These are phyloP conservation scores for Tetramorium alpestre DNA, from an alignment of 1,140 invertebrate species.

Conservation along the genomic window DNA sequence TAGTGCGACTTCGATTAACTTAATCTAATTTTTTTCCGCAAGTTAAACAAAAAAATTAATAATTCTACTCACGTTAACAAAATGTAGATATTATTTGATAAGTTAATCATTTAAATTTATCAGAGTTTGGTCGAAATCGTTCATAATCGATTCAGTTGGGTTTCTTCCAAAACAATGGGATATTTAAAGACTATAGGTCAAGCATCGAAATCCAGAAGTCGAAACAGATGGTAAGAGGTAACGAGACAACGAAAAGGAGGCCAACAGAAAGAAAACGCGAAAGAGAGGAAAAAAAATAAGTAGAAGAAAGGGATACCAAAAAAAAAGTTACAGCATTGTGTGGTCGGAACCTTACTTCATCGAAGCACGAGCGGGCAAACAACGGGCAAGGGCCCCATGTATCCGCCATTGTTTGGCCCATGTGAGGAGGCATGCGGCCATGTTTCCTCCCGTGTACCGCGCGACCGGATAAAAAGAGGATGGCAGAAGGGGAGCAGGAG, in stretches of 20 bases:
- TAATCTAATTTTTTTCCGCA: not conserved
- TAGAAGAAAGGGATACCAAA: not conserved
- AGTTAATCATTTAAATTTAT: not conserved
- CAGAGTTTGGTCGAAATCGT: not conserved
- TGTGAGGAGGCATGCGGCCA: conserved; percentile 83
- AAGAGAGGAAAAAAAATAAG: conserved; percentile 32
- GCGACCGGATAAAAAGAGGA: conserved; percentile 80
- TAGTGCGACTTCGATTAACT: not conserved
- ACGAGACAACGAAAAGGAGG: conserved; percentile 29
- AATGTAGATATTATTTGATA: not conserved
- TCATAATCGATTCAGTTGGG: not conserved
- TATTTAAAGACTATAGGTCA: not conserved
- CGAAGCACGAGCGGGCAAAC: conserved; percentile 76
- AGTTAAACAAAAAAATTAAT: not conserved
- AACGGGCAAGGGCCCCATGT: conserved; percentile 74
- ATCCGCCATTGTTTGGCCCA: conserved; percentile 84
- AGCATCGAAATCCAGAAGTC: not conserved
- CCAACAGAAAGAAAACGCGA: conserved; percentile 27
- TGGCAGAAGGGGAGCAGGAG: conserved; percentile 73
- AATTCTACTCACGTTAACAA: not conserved
- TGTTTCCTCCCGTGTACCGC: conserved; percentile 81
- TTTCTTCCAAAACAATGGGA: not conserved
- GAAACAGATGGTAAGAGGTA: conserved; percentile 34
- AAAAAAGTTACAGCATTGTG: conserved; percentile 64
- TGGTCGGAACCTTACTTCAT: conserved; percentile 70